Percentiles rank a stretch among this genome's conserved stretches.
These are phyloP conservation scores for Melanerpes formicivorus DNA, from an alignment of 2,113 vertebrate species.

Conservation along the genomic window DNA sequence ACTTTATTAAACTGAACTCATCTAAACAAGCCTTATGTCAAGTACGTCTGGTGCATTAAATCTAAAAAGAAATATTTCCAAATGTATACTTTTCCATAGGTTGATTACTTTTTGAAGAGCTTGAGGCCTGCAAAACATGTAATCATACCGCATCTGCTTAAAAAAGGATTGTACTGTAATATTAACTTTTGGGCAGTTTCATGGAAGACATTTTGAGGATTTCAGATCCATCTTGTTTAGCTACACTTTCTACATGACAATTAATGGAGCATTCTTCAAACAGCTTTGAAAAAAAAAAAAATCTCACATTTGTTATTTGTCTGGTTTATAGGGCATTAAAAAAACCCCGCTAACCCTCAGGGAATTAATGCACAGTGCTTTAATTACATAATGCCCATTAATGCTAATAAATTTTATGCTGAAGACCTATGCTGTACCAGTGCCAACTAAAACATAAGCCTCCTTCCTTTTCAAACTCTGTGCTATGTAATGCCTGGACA, in stretches of 20 bases:
- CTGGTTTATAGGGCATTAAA: background rate
- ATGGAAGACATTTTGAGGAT: slow-evolving; percentile 35
- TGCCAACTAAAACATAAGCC: slow-evolving; percentile 7
- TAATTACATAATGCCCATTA: slow-evolving; percentile 38
- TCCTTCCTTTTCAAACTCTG: background rate
- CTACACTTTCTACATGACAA: background rate
- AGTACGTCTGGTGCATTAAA: background rate
- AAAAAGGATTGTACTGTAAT: background rate
- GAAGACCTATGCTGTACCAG: background rate
- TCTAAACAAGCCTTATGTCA: background rate
- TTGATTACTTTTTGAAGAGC: background rate
- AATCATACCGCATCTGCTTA: background rate
- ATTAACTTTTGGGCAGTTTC: background rate
- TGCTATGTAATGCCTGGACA: background rate
- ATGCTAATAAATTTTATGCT: slow-evolving; percentile 40
- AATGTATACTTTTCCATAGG: background rate
- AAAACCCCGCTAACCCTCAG: background rate
- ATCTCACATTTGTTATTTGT: background rate
- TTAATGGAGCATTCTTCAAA: background rate
- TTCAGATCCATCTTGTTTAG: background rate
- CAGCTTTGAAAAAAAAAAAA: background rate
- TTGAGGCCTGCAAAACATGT: background rate
- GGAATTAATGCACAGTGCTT: slow-evolving; percentile 24
- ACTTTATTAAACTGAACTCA: background rate
- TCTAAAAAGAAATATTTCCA: background rate